Base-by-base conservation (phyloP, 2,113 vertebrate genomes). In the Brachyistius frenatus region DNA sequence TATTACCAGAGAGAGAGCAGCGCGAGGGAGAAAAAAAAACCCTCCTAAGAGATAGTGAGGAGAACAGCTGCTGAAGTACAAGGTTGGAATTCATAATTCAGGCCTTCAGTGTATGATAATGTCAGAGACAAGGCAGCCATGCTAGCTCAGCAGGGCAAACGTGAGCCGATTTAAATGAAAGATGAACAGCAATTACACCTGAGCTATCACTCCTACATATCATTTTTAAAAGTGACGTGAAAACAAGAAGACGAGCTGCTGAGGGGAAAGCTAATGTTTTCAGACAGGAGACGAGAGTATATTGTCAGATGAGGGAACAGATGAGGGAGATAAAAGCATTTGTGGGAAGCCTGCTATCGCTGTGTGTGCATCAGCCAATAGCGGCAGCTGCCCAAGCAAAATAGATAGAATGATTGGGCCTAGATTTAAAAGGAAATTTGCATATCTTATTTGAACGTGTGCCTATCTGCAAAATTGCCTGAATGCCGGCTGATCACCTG, bases 51-150 rank as follows among this genome's bases (percentile, higher is more conserved):
- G 87, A 90, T 68, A 73, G 76, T 37, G 73, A 86, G 73, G 85
- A 88, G 88, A 90, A 86, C 85, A 92, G 89, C 87, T 89, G 90
- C 84, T 52, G 8, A 86, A 89, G 79, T 81, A 90, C 89, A 86
- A 87, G 82, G 87, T 65, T 86, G 58, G 83, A 90, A 91, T 89
- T 89, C 81, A 88, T 90, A 92, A 91, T 93, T 89, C 78, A 88
- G 84, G 71, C 70, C 64, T 88, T 90, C 71, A 13, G 75, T 80
- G 68, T 69, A 75, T 49, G 73, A 89, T 86, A 89, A 81, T 72
- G 86, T 91, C 88, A 89, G 60, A 76, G 65, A 71, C 50, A 66
- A 88, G 80, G 80, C 86, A 78, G 76, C 68, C 69, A 44, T 80
- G 84, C 84, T 74, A 56, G 80, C 80, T 89, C 81, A 89, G 84